Evolutionary conservation across 2,888 invertebrate species (phyloP), one percentile per base, ranked within the genome.

Genomic region (Drosophila helvetica): DNA sequence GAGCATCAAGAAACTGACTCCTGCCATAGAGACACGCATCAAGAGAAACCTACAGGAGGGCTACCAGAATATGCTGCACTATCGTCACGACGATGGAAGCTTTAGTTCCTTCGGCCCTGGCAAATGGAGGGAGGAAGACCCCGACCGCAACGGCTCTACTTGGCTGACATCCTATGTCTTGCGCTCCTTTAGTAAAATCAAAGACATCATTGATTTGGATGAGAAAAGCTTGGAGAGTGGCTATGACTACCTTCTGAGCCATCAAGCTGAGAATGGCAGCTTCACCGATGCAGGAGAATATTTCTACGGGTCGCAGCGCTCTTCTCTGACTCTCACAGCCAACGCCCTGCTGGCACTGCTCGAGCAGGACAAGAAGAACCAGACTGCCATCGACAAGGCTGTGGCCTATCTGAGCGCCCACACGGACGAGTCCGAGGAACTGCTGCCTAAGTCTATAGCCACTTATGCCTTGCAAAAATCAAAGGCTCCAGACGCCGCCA

Each of bases 41-140:
- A 89, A 92, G 25, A 87, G 85, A 18, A 92, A 92, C 75, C 94
- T 98, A 90, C 96, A 98, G 84, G 93, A 94, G 22, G 98, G 98
- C 10, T 99, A 98, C 91, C 99, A 99, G 91, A 94, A 97, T 65
- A 96, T 99, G 90, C 93, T 99, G 90, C 96, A 95, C 0, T 99
- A 96, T 91, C 95, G 95, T 67, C 95, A 96, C 72, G 89, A 93
- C 0, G 98, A 99, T 91, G 98, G 98, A 2, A 98, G 98, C 0
- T 99, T 98, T 92, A 94, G 96, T 91, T 94, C 97, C 76, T 97
- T 97, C 89, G 97, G 96, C 15, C 88, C 86, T 0, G 53, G 73
- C 10, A 74, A 72, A 46, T 87, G 72, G 76, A 63, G 95, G 95
- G 0, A 91, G 93, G 12, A 92, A 93, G 80, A 89, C 0, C 74